These are phyloP conservation scores for Caenorhabditis tropicalis DNA, from an alignment of 1,140 invertebrate genomes.

Conservation along the genomic window DNA sequence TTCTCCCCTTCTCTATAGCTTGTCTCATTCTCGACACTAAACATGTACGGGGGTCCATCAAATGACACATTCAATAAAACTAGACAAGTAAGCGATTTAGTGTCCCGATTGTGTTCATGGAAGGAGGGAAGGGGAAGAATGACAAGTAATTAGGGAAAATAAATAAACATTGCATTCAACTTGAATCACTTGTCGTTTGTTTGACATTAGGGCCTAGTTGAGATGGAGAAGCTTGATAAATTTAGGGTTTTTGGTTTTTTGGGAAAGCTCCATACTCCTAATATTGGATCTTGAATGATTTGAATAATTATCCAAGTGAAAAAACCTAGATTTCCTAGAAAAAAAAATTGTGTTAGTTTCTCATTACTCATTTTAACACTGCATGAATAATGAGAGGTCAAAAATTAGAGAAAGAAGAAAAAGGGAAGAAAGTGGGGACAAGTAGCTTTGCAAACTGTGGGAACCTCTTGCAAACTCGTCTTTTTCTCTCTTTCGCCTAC, in stretches of 20 bases:
- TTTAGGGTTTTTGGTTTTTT: too few relatives aligned
- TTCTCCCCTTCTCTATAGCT: neutral
- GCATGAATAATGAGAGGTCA: neutral
- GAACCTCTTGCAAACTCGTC: neutral
- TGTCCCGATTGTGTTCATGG: neutral
- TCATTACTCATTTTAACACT: neutral
- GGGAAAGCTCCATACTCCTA: too few relatives aligned
- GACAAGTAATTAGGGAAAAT: neutral
- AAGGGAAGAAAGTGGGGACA: neutral
- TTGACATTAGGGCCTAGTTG: neutral
- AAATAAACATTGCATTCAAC: neutral
- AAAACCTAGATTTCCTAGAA: too few relatives aligned
- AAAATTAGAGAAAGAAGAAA: neutral
- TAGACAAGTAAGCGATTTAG: constrained; percentile 22
- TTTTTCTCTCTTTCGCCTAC: neutral
- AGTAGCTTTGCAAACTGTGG: constrained; percentile 10
- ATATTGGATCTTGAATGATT: too few relatives aligned
- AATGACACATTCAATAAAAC: constrained; percentile 39
- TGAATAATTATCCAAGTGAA: too few relatives aligned
- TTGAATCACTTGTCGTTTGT: neutral
- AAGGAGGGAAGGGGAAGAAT: neutral
- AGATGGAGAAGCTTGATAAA: neutral
- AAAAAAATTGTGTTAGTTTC: neutral
- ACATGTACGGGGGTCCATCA: constrained; percentile 25
- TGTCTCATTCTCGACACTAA: neutral